Evolutionary conservation across 2,113 vertebrate genomes (phyloP), one percentile per base, ranked within the genome.

Genomic region (Gymnarchus niloticus): DNA sequence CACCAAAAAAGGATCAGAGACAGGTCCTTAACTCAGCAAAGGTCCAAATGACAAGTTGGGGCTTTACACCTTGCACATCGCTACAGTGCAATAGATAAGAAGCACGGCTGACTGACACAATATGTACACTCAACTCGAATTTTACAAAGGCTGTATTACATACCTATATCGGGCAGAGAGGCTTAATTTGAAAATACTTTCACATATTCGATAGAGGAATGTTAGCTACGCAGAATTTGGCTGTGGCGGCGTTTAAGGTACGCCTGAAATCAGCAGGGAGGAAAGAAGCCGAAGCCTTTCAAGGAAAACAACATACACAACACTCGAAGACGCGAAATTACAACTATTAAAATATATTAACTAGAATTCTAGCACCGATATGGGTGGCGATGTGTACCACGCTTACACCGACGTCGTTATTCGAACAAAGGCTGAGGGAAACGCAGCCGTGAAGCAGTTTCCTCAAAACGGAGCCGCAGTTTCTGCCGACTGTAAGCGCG

Each of bases 161-260:
- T 73, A 73, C 33, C 41, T 73, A 73, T 73, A 9, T 41, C 28
- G 65, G 19, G 33, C 41, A 73, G 14, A 73, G 14, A 69, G 19
- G 33, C 65, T 73, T 73, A 41, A 73, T 69, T 69, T 69, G n/a
- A 37, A 69, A 73, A 33, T 73, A 73, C 65, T 73, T 73, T 73
- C n/a, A n/a, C n/a, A n/a, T n/a, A n/a, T n/a, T n/a, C 33, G 33
- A 41, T 37, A 73, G 65, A 5, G 65, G 65, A 73, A 73, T n/a
- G n/a, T n/a, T n/a, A n/a, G n/a, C n/a, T n/a, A n/a, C n/a, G n/a
- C n/a, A 73, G 28, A 33, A 73, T 73, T n/a, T 17, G 33, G 33
- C 65, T 73, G 65, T 73, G 12, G 41, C 65, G 14, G 33, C 65
- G 65, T 41, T 73, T 17, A 73, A 73, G 33, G 65, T 73, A 33